Percentiles rank a stretch among this genome's conserved stretches.
phyloP scores from a whole-genome alignment of 2,797 vertebrate species.

The Mormyrops attenuatus region DNA sequence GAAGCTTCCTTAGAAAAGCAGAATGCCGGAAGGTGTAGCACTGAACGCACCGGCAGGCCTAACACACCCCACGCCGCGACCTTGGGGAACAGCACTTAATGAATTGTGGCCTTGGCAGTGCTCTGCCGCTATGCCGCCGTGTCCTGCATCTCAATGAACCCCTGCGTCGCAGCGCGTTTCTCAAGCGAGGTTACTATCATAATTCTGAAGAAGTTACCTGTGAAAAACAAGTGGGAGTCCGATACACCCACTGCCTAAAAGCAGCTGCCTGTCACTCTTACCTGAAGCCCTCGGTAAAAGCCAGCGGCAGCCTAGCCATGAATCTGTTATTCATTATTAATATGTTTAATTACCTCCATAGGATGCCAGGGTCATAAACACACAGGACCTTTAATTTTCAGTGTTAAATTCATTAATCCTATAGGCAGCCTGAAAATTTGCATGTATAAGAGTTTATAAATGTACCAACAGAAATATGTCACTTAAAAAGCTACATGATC shows the following conservation, averaged over 20 bases:
- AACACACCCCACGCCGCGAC: background rate
- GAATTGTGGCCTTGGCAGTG: constrained; percentile 14
- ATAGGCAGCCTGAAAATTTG: background rate
- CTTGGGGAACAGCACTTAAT: constrained; percentile 26
- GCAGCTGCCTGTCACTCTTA: background rate
- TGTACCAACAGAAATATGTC: background rate
- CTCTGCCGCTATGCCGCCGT: background rate
- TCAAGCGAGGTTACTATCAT: background rate
- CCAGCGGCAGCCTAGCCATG: background rate
- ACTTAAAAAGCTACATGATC: background rate
- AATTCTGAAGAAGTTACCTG: background rate
- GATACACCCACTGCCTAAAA: background rate
- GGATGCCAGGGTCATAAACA: background rate
- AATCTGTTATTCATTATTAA: background rate
- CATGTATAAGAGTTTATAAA: background rate
- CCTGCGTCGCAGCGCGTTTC: too few relatives aligned
- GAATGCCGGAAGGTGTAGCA: too few relatives aligned
- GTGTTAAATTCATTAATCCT: background rate
- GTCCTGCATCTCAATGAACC: constrained; percentile 20
- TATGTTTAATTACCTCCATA: background rate
- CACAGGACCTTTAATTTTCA: background rate
- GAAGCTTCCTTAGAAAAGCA: background rate
- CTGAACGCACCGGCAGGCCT: background rate
- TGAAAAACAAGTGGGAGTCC: background rate
- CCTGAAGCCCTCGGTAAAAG: background rate